Evolutionary conservation across 2,113 vertebrate genomes (phyloP).

Genomic region (Esox niger): DNA sequence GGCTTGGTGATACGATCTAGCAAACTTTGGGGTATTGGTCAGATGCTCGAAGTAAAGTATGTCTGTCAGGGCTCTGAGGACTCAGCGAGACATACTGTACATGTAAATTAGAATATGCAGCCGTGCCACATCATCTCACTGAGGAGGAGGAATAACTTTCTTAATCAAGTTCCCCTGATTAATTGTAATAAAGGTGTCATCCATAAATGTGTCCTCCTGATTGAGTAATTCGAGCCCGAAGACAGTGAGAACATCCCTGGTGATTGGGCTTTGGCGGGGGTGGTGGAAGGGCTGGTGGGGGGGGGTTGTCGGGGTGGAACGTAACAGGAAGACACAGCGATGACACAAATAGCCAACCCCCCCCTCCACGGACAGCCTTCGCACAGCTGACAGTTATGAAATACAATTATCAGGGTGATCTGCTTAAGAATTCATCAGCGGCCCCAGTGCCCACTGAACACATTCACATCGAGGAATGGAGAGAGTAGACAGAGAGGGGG

Average conservation of each 20-base stretch:
- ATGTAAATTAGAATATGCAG: slow-evolving; percentile 68
- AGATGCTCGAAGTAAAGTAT: too few relatives aligned
- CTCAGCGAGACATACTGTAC: slow-evolving; percentile 67
- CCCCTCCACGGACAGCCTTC: slow-evolving; percentile 80
- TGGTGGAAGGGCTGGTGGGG: slow-evolving; percentile 64
- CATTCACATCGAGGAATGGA: slow-evolving; percentile 60
- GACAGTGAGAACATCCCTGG: slow-evolving; percentile 79
- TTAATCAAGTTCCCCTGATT: slow-evolving; percentile 88
- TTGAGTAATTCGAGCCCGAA: slow-evolving; percentile 82
- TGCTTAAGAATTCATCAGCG: slow-evolving; percentile 92
- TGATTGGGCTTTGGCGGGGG: slow-evolving; percentile 71
- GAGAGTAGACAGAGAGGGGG: not conserved
- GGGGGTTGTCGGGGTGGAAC: too few relatives aligned
- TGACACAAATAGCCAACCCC: slow-evolving; percentile 76
- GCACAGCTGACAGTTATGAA: slow-evolving; percentile 87
- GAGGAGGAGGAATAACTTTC: slow-evolving; percentile 78
- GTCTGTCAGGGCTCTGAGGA: slow-evolving; percentile 56
- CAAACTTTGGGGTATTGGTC: too few relatives aligned
- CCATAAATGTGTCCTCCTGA: slow-evolving; percentile 80
- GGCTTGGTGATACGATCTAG: too few relatives aligned
- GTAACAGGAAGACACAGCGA: slow-evolving; percentile 72
- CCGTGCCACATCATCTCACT: slow-evolving; percentile 67
- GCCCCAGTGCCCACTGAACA: slow-evolving; percentile 81
- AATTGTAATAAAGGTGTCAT: slow-evolving; percentile 89
- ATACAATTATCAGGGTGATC: slow-evolving; percentile 97